Evolutionary conservation across 2,113 vertebrate species (phyloP), one percentile per base, ranked within the genome.

Genomic region (Hippoglossus stenolepis): DNA sequence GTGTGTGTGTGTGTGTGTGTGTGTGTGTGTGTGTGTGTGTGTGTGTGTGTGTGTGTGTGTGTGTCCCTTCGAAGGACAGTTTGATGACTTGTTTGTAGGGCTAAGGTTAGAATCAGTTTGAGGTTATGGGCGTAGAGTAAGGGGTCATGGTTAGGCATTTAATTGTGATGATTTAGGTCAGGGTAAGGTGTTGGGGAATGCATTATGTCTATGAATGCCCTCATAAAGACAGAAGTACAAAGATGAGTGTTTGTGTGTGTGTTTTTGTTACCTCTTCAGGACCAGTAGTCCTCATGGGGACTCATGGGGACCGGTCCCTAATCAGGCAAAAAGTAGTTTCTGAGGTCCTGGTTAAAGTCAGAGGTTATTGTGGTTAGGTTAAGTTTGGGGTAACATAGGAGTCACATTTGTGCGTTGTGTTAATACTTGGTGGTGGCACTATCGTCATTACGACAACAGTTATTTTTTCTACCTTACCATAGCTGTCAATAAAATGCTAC

Each of bases 21-120:
- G 17, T 76, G 20, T 69, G 31, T 72, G 43, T 59, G 74, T 67
- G 66, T 83, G 24, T 68, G 47, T 64, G 61, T 64, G 2, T 56
- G 74, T 67, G 66, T 83, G 24, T 68, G 47, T 64, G 61, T 59
- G 31, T 71, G 63, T 56, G 21, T 66, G 17, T 76, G 20, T 69
- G 31, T 72, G 43, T 59, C 12, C 21, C 56, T 57, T 14, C 1
- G 23, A 12, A 57, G 23, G 56, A 57, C 56, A 24, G n/a, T 57
- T 21, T 23, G n/a, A 57, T 20, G 56, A 23, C 21, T 14, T 4
- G 54, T 21, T 21, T 12, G 45, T 17, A 51, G 14, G 47, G 47
- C 17, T 17, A 51, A 51, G 17, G 47, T 51, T 15, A 20, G 47
- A 51, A 18, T 51, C 47, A 17, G 47, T 15, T 51, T 14, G 45